A percentile compares a stretch with the other conserved stretches of the same genome.
These are phyloP conservation scores for Pipa parva DNA, from an alignment of 2,113 vertebrate genomes.

Conservation along the genomic window DNA sequence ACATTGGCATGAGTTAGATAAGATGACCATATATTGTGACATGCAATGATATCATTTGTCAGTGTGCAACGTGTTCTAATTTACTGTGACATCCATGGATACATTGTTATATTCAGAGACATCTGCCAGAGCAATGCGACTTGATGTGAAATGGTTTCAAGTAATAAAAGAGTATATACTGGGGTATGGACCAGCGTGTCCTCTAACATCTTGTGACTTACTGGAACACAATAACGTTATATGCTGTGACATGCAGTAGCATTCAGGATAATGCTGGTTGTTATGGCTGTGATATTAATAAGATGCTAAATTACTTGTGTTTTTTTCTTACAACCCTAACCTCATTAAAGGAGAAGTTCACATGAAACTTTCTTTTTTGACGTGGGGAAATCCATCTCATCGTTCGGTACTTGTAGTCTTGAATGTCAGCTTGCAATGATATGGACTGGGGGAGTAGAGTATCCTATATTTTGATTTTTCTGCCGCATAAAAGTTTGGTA, in stretches of 20 bases:
- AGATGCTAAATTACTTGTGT: too few species aligned
- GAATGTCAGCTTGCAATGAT: too few species aligned
- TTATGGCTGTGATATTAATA: too few species aligned
- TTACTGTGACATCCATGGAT: not conserved
- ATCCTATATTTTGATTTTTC: too few species aligned
- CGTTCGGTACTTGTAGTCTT: too few species aligned
- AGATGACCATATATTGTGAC: not conserved
- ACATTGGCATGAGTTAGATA: not conserved
- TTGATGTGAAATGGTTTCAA: not conserved
- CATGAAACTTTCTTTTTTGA: too few species aligned
- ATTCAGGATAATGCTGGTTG: not conserved
- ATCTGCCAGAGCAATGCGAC: not conserved
- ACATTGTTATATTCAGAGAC: not conserved
- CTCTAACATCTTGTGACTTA: not conserved
- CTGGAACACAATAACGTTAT: not conserved
- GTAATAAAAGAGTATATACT: not conserved
- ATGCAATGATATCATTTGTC: conserved; percentile 1
- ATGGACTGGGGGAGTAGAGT: too few species aligned
- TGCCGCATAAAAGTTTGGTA: too few species aligned
- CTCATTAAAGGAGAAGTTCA: too few species aligned
- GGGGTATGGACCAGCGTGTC: not conserved
- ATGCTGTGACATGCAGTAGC: not conserved
- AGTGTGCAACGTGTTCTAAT: conserved; percentile 5
- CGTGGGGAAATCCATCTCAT: too few species aligned
- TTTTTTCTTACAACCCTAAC: too few species aligned